A percentile compares a stretch with the other conserved stretches of the same genome.
These are phyloP conservation scores for Adelphocoris suturalis DNA, from an alignment of 2,888 invertebrate genomes.

Conservation along the genomic window DNA sequence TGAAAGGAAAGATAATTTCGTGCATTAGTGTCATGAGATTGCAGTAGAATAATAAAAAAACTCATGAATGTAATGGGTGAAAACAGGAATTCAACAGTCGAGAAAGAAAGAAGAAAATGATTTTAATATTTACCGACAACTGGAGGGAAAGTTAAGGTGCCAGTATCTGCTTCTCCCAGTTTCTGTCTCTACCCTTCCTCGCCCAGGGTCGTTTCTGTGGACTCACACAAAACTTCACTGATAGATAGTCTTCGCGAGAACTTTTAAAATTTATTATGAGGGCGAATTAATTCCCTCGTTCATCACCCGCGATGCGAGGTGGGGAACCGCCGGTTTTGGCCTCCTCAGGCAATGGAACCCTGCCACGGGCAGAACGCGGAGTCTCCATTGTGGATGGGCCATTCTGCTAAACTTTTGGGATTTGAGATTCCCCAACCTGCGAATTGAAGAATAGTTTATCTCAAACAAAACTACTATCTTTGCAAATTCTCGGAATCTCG, in stretches of 20 bases:
- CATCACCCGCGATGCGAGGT: conserved; percentile 38
- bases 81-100: neutral
- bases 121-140: conserved; percentile 35
- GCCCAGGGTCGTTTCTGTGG: neutral
- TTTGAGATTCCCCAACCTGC: neutral
- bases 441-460: no score
- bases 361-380: neutral
- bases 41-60: no score
- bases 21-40: no score
- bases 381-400: neutral
- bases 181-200: neutral
- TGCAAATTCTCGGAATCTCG: no score
- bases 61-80: neutral
- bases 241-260: conserved; percentile 45
- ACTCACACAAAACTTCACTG: conserved; percentile 39
- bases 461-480: no score
- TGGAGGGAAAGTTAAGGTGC: conserved; percentile 3
- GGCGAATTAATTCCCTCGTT: conserved; percentile 38
- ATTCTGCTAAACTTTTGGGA: neutral
- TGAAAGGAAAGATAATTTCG: no score
- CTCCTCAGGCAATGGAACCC: conserved; percentile 30
- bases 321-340: neutral
- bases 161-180: conserved; percentile 6
- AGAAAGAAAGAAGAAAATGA: conserved; percentile 22
- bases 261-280: conserved; percentile 43